Conservation (phyloP, 2,113 vertebrate genomes). For the Fukomys damarensis region DNA sequence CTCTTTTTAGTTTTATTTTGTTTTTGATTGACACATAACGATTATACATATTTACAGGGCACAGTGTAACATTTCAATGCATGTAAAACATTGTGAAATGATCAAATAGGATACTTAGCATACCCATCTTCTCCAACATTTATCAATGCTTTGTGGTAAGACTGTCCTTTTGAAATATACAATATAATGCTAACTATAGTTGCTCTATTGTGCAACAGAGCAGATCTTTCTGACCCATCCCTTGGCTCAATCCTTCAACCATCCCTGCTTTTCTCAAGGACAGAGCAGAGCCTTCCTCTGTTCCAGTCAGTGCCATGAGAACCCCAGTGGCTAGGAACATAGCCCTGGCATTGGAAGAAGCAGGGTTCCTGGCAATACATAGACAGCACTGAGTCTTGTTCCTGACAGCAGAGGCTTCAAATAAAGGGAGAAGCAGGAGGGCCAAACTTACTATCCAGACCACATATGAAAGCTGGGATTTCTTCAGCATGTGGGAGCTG, state of each 20-base stretch:
- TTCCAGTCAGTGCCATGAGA: neutral
- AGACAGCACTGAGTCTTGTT: neutral
- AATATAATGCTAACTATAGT: neutral
- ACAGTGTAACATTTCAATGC: no score
- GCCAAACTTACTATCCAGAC: neutral
- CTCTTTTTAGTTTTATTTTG: neutral
- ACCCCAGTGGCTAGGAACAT: neutral
- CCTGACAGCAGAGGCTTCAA: neutral
- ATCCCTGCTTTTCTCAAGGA: neutral
- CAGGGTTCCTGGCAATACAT: rapidly evolving
- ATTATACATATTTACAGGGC: neutral
- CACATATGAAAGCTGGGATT: neutral
- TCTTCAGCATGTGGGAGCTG: rapidly evolving
- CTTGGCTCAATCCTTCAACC: neutral
- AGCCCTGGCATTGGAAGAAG: neutral
- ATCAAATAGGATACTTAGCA: neutral
- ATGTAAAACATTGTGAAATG: neutral
- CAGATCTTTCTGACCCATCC: neutral
- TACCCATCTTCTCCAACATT: neutral
- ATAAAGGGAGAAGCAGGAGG: rapidly evolving
- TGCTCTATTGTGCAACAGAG: neutral
- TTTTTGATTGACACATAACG: neutral
- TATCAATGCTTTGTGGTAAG: neutral
- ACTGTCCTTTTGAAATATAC: neutral
- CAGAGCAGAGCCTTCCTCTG: neutral